Evolutionary conservation across 2,113 vertebrate genomes (phyloP).

Genomic region (Ailurus styani): DNA sequence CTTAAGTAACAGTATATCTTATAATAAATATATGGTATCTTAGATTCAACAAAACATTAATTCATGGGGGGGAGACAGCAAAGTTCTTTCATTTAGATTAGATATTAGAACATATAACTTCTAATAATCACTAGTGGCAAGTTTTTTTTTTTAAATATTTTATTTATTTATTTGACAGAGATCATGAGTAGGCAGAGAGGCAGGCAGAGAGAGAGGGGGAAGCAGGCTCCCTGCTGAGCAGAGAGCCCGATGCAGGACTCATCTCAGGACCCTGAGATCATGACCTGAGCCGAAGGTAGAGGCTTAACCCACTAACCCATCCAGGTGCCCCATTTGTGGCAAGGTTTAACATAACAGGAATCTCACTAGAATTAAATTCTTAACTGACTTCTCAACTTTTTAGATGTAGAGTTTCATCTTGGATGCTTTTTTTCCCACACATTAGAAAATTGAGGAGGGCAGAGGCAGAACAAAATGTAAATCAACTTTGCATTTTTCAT

Average conservation of each 20-base stretch:
- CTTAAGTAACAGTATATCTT: not conserved
- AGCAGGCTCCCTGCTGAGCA: too few species aligned
- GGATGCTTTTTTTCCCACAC: not conserved
- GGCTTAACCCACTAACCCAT: too few species aligned
- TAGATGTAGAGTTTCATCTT: not conserved
- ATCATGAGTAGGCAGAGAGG: too few species aligned
- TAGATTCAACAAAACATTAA: constrained; percentile 3
- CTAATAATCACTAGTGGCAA: not conserved
- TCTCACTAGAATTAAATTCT: not conserved
- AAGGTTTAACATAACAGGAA: not conserved
- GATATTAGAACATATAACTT: not conserved
- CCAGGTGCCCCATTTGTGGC: too few species aligned
- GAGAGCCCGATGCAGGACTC: too few species aligned
- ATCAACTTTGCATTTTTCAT: not conserved
- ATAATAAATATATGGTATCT: constrained; percentile 3
- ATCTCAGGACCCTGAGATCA: too few species aligned
- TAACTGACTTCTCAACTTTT: constrained; percentile 1
- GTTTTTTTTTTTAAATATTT: too few species aligned
- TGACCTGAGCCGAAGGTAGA: too few species aligned
- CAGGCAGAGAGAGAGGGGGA: too few species aligned
- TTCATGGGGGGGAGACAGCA: not conserved
- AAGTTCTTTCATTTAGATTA: not conserved
- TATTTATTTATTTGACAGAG: too few species aligned
- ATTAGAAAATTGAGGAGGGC: not conserved
- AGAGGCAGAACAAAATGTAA: not conserved